Base-by-base conservation (phyloP, 2,797 vertebrate genomes). In the Meda fulgida region DNA sequence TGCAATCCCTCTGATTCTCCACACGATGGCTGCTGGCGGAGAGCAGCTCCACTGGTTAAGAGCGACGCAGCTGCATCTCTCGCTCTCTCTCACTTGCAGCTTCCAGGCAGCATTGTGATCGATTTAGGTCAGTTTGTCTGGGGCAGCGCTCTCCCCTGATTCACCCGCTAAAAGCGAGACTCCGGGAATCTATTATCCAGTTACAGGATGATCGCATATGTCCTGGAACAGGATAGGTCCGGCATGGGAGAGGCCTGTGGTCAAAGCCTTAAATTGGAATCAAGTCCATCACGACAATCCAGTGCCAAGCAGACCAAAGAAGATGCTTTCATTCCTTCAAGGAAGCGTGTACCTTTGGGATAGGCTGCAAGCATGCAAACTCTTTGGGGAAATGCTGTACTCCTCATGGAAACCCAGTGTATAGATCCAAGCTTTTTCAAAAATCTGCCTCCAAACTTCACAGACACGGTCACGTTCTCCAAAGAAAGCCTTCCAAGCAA, bases 71-170 rank as follows among this genome's bases (percentile, higher is more conserved):
- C 70, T 65, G 55, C 51, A n/a, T 69, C 23, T 73, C 55, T 4
- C 36, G 29, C 46, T 81, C 38, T 79, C 78, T 94, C 90, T 92
- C 92, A 93, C 66, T 87, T 58, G 38, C 77, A 1, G 90, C 89
- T 94, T 96, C 96, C 95, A 96, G 93, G 95, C 93, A 95, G 92
- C 92, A 93, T 93, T 94, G 94, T 95, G 90, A 91, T 65, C 91
- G 93, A 97, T 96, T 95, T 97, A 97, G 97, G 96, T 97, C 97
- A 97, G 91, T 86, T 93, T 94, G 94, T 94, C 96, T 96, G 96
- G 93, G 93, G 92, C 92, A 92, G 89, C 93, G 93, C 93, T 94
- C 85, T 91, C 90, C 89, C 7, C 83, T 90, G 91, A 89, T 90
- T 78, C 87, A 89, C 90, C 51, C 63, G 1, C 63, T 80, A 51